Percentiles rank a stretch among this genome's conserved stretches.
These are phyloP conservation scores for Columba livia DNA, from an alignment of 2,113 vertebrate genomes.

Conservation along the genomic window DNA sequence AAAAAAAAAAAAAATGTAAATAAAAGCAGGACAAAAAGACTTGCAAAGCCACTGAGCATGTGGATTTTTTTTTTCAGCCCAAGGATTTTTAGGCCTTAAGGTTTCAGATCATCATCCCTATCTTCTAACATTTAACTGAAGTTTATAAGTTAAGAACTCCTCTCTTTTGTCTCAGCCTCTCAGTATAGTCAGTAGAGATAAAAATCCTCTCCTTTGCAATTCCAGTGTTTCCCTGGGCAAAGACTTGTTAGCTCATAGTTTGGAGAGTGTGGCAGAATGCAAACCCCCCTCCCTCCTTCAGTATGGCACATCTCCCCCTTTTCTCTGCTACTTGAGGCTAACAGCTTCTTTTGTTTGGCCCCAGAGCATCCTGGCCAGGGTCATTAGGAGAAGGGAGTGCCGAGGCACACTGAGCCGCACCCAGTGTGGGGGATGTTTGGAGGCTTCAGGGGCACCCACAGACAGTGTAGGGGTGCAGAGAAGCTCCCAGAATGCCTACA, in stretches of 20 bases:
- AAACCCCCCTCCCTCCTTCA: no score
- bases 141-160: not conserved
- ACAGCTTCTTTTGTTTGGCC: no score
- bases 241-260: not conserved
- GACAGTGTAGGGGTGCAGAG: no score
- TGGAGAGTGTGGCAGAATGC: no score
- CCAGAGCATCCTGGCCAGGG: no score
- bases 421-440: no score
- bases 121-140: not conserved
- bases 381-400: no score
- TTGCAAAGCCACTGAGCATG: not conserved
- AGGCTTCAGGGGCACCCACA: no score
- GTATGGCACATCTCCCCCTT: no score
- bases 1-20: not conserved
- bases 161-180: not conserved
- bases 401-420: no score
- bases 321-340: no score
- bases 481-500: no score
- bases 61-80: accelerated
- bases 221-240: not conserved
- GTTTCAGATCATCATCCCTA: not conserved
- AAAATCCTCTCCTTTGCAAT: not conserved
- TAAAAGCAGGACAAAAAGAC: not conserved
- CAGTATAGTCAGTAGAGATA: not conserved
- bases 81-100: not conserved